Percentiles rank a stretch among this genome's conserved stretches.
Conservation (phyloP, 1,140 invertebrate genomes). For the Philaenus spumarius region DNA sequence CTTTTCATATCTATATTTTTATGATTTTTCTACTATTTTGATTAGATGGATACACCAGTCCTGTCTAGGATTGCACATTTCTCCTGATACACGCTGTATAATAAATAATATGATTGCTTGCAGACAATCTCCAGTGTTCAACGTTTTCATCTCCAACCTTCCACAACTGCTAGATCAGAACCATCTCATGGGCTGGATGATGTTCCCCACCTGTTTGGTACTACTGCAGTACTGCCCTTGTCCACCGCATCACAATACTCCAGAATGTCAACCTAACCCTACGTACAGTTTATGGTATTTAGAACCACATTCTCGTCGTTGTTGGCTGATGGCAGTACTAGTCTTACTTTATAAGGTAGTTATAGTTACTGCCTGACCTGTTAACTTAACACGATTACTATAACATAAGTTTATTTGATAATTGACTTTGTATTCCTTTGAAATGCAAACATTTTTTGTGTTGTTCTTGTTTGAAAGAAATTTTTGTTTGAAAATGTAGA, state of each 20-base stretch:
- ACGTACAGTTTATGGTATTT: slow-evolving; percentile 83
- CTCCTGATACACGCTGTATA: neutral
- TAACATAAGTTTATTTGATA: too few species aligned
- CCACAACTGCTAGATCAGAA: slow-evolving; percentile 93
- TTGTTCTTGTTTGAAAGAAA: too few species aligned
- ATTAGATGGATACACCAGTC: too few species aligned
- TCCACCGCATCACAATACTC: slow-evolving; percentile 50
- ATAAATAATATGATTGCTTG: slow-evolving; percentile 28
- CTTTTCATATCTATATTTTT: slow-evolving; percentile 13
- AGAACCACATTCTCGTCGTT: slow-evolving; percentile 72
- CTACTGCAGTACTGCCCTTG: slow-evolving; percentile 85
- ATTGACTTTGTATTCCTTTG: too few species aligned
- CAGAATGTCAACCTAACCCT: slow-evolving; percentile 48
- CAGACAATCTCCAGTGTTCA: slow-evolving; percentile 87
- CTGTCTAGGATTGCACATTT: too few species aligned
- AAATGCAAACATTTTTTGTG: too few species aligned
- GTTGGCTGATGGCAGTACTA: slow-evolving; percentile 90
- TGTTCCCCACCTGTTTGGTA: slow-evolving; percentile 78
- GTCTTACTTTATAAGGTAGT: slow-evolving; percentile 97
- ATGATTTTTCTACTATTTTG: too few species aligned
- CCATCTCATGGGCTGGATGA: slow-evolving; percentile 78
- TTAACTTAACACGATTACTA: too few species aligned
- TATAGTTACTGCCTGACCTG: too few species aligned
- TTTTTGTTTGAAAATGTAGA: too few species aligned
- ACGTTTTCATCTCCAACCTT: slow-evolving; percentile 88